A percentile compares a stretch with the other conserved stretches of the same genome.
Evolutionary conservation across 1,140 invertebrate species (phyloP).

Genomic region (Caenorhabditis elegans): WBcel235 BX284606.5:8991001-8991500

Average conservation of each 20-base stretch:
- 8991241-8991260: slow-evolving; percentile 1
- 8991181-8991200: too few relatives aligned
- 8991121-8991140: too few relatives aligned
- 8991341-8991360: background rate
- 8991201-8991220: background rate
- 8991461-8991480: background rate
- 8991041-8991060: background rate
- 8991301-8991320: slow-evolving; percentile 40
- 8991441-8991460: background rate
- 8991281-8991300: slow-evolving; percentile 38
- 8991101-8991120: too few relatives aligned
- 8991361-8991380: background rate
- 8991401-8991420: slow-evolving; percentile 16
- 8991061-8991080: background rate
- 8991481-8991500: background rate
- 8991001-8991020: slow-evolving; percentile 12
- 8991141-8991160: too few relatives aligned
- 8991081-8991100: background rate
- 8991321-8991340: slow-evolving; percentile 34
- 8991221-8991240: background rate
- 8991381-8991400: slow-evolving; percentile 16
- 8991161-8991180: too few relatives aligned
- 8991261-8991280: background rate
- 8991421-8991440: background rate
- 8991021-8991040: slow-evolving; percentile 32